A percentile compares a stretch with the other conserved stretches of the same genome.
Evolutionary conservation across 1,140 invertebrate species (phyloP).

Genomic region (Acromyrmex charruanus): DNA sequence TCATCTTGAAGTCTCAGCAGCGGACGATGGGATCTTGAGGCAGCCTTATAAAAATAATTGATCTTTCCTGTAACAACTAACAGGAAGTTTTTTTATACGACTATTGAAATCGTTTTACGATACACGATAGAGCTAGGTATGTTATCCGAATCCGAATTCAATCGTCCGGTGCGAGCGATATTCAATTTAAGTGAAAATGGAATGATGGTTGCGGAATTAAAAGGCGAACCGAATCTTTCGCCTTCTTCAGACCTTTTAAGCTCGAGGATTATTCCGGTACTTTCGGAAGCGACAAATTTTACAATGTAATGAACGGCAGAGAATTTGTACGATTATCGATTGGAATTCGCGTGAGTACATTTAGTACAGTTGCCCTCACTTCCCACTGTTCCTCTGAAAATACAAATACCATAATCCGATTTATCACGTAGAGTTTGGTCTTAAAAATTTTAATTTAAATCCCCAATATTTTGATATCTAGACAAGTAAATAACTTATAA

Average conservation of each 20-base stretch:
- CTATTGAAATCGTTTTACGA: not conserved
- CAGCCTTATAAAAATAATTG: not conserved
- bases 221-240: not conserved
- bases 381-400: too few species aligned
- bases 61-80: not conserved
- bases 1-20: not conserved
- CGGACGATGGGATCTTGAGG: not conserved
- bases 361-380: not conserved
- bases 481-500: too few species aligned
- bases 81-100: slow-evolving; percentile 1
- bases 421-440: too few species aligned
- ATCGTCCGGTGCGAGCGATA: not conserved
- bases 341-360: not conserved
- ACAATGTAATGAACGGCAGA: not conserved
- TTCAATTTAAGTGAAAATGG: not conserved
- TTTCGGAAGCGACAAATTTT: not conserved
- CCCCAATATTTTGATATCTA: too few species aligned
- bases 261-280: not conserved
- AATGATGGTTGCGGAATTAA: not conserved
- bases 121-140: not conserved
- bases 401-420: too few species aligned
- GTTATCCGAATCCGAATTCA: not conserved
- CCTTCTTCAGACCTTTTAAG: not conserved
- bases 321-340: slow-evolving; percentile 17
- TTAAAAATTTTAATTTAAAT: too few species aligned